A percentile compares a stretch with the other conserved stretches of the same genome.
phyloP scores from a whole-genome alignment of 1,140 invertebrate genomes.

The Ruditapes philippinarum region DNA sequence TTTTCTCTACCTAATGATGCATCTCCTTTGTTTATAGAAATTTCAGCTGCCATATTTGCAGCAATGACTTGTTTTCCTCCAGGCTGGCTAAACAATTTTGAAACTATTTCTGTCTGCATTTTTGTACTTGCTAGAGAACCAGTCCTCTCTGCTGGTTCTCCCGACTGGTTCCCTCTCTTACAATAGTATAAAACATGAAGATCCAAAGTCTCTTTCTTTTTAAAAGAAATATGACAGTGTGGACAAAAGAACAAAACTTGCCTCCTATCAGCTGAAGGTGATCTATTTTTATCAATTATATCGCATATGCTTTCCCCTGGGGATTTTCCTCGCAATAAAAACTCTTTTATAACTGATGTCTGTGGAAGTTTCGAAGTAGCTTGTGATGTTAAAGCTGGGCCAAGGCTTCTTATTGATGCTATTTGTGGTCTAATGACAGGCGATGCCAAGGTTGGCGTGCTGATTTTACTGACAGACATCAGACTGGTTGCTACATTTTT shows the following conservation, averaged over 20 bases:
- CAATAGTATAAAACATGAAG: slow-evolving; percentile 78
- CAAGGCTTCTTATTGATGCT: not conserved
- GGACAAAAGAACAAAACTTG: slow-evolving; percentile 5
- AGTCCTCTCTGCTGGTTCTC: not conserved
- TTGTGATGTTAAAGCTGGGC: not conserved
- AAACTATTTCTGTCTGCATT: slow-evolving; percentile 9
- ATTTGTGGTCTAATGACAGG: not conserved
- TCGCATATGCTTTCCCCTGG: not conserved
- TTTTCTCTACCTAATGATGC: not conserved
- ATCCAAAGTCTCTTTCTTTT: slow-evolving; percentile 73
- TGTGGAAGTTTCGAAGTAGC: not conserved
- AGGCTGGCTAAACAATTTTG: slow-evolving; percentile 31
- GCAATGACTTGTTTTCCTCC: not conserved
- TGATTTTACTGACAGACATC: not conserved
- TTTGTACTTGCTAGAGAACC: not conserved
- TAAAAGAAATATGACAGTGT: slow-evolving; percentile 74
- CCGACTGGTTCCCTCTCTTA: slow-evolving; percentile 43
- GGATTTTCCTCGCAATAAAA: not conserved
- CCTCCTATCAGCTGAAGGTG: not conserved
- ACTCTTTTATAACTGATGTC: not conserved
- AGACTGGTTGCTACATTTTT: not conserved
- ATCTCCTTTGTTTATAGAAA: not conserved
- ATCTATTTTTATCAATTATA: not conserved
- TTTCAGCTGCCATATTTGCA: too few species aligned
- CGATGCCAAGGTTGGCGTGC: not conserved